Percentiles rank a stretch among this genome's conserved stretches.
Evolutionary conservation across 2,113 vertebrate genomes (phyloP).

Genomic region (Pterophyllum scalare): DNA sequence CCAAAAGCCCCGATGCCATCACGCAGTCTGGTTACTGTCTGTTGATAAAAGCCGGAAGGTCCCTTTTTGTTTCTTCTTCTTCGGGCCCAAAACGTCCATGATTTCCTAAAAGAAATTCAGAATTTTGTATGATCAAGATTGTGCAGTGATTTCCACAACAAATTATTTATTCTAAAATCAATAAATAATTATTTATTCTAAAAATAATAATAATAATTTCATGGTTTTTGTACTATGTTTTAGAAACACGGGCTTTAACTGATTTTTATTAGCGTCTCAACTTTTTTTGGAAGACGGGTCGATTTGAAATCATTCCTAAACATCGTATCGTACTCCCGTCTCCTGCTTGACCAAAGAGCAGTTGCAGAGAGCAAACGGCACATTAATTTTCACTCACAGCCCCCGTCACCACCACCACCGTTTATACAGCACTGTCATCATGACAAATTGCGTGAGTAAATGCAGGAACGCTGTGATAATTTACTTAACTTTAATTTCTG

Average conservation of each 20-base stretch:
- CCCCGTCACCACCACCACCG: not conserved
- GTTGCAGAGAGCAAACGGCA: not conserved
- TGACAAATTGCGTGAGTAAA: not conserved
- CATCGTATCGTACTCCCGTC: not conserved
- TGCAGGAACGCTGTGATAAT: not conserved
- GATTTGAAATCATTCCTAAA: not conserved
- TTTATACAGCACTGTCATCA: not conserved
- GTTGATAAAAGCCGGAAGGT: not conserved
- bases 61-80: not conserved
- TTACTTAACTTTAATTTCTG: slow-evolving; percentile 3
- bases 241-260: not conserved
- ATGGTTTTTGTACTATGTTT: not conserved
- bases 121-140: too few species aligned
- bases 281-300: not conserved
- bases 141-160: too few species aligned
- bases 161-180: too few species aligned
- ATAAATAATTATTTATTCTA: too few species aligned
- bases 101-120: not conserved
- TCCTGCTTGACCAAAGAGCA: not conserved
- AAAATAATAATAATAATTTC: not conserved
- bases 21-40: not conserved
- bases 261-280: not conserved
- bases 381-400: not conserved
- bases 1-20: too few species aligned
- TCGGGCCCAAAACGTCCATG: accelerated